A percentile compares a stretch with the other conserved stretches of the same genome.
Conservation (phyloP, 1,140 invertebrate species). For the Pseudoatta argentina region DNA sequence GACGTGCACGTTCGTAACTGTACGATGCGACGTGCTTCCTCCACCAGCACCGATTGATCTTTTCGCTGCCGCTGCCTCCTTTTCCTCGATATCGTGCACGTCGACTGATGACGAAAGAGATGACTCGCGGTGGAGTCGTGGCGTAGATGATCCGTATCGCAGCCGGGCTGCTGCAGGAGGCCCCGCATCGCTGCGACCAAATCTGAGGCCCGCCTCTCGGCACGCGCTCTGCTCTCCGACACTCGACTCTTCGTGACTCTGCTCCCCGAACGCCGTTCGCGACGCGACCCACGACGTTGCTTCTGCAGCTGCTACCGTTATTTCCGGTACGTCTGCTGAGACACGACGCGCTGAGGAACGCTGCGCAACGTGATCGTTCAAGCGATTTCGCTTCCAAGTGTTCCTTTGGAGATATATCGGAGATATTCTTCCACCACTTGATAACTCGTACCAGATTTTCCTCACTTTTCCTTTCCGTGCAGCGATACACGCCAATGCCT, state of each 20-base stretch:
- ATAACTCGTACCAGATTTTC: constrained; percentile 15
- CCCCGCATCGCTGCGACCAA: constrained; percentile 83
- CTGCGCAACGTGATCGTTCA: background rate
- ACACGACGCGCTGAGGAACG: background rate
- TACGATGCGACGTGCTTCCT: constrained; percentile 5
- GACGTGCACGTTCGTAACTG: constrained; percentile 18
- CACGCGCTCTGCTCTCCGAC: constrained; percentile 62
- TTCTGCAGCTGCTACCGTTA: constrained; percentile 12
- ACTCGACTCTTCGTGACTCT: constrained; percentile 12
- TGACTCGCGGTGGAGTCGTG: constrained; percentile 41
- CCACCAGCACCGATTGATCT: constrained; percentile 13
- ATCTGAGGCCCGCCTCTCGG: constrained; percentile 73
- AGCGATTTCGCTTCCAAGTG: constrained; percentile 31
- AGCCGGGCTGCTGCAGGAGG: constrained; percentile 76
- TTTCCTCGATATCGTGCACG: constrained; percentile 14
- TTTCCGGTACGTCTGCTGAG: constrained; percentile 15
- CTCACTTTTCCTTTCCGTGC: constrained; percentile 1
- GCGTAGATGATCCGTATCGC: constrained; percentile 65
- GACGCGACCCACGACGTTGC: background rate
- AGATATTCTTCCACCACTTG: constrained; percentile 12
- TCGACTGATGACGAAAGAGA: constrained; percentile 37
- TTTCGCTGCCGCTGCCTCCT: background rate
- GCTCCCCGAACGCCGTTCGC: background rate
- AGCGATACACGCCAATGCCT: constrained; percentile 17
- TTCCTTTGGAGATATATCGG: constrained; percentile 21